These are phyloP conservation scores for Oreochromis niloticus DNA, from an alignment of 2,113 vertebrate genomes.

Conservation along the genomic window DNA sequence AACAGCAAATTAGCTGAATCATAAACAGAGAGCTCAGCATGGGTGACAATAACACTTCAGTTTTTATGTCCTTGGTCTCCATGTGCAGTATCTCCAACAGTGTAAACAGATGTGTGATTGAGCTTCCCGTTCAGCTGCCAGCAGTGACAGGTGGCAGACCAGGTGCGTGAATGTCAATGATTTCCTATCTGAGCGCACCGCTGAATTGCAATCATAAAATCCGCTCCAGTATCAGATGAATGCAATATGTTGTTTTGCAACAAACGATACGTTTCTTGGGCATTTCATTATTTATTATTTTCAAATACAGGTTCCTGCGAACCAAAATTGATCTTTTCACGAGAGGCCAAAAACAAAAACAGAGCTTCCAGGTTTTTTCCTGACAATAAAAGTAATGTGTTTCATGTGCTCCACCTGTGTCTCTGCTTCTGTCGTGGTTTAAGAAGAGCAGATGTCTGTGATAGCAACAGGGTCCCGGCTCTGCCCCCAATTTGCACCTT, in stretches of 20 bases:
- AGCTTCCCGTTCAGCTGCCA: neutral
- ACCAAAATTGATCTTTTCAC: neutral
- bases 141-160: constrained; percentile 33
- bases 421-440: neutral
- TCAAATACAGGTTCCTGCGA: neutral
- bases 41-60: neutral
- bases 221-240: neutral
- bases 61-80: neutral
- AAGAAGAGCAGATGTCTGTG: neutral
- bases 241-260: neutral
- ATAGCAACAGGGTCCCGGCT: neutral
- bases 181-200: neutral
- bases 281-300: neutral
- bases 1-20: neutral
- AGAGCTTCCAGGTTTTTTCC: neutral
- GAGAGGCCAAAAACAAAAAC: neutral
- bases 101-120: constrained; percentile 6
- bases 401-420: neutral
- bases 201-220: neutral
- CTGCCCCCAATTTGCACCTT: neutral
- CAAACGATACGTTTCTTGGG: neutral
- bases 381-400: neutral
- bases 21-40: neutral
- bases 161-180: constrained; percentile 36
- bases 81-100: neutral